Conservation (phyloP, 2,113 vertebrate genomes). For the Phylloscopus whistleri region DNA sequence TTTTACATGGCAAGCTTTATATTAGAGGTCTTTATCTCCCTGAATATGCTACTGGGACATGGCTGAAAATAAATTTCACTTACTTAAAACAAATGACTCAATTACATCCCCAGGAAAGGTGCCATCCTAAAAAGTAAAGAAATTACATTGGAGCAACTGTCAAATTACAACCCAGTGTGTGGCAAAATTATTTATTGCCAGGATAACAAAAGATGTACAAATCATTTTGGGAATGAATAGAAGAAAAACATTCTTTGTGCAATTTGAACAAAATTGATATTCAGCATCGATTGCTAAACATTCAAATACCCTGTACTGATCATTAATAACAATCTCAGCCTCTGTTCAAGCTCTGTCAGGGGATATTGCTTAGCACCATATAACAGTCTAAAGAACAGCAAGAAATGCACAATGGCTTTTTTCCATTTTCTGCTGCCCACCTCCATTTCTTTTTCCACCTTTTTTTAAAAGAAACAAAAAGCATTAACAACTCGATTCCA, state of each 20-base stretch:
- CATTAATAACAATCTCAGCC: background rate
- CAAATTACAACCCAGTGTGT: background rate
- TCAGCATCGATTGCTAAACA: background rate
- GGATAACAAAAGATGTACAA: background rate
- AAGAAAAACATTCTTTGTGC: background rate
- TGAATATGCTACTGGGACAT: background rate
- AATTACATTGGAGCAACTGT: background rate
- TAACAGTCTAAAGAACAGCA: background rate
- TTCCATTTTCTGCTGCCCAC: background rate
- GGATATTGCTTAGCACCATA: background rate
- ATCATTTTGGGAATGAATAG: background rate
- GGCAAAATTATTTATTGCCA: background rate
- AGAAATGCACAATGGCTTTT: background rate
- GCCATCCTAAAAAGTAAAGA: background rate
- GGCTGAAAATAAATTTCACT: background rate
- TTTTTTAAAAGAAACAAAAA: background rate
- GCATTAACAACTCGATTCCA: background rate
- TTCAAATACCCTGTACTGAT: background rate
- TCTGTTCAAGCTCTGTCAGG: background rate
- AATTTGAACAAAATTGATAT: background rate
- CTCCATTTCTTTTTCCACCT: accelerated
- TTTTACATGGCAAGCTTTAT: background rate
- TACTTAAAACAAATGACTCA: background rate
- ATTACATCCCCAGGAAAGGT: background rate
- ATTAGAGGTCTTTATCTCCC: background rate